Base-by-base conservation (phyloP, 2,888 invertebrate genomes). In the Cosmorhoe ocellata region DNA sequence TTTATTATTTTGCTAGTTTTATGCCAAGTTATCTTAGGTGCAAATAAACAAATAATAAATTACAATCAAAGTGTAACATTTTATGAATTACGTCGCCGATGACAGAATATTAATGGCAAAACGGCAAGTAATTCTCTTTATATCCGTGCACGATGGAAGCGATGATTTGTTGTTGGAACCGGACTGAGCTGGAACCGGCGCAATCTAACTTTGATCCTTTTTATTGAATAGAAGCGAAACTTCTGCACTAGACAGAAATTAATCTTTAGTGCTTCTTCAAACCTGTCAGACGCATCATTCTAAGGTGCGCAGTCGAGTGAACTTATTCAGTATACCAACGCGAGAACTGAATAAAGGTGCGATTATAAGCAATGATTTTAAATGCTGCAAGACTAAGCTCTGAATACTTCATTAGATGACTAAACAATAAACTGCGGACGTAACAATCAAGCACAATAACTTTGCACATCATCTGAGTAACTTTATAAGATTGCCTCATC, bases 331-430 rank as follows among this genome's bases (percentile, higher is more conserved):
- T n/a, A n/a, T n/a, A n/a, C 10, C 22, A 12, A 33, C 14, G 7
- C 12, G 7, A 24, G 5, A 24, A 7, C 13, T 18, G 1, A 31
- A 2, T 9, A 4, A 11, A 47, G 39, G 18, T 47, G 6, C 34
- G 9, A 7, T 47, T 40, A 34, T 13, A 34, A 30, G 9, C 13
- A 13, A 31, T n/a, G 13, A 10, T 1, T 18, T 18, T 22, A n/a
- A 33, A 60, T 50, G 59, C 43, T 69, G 68, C 66, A 68, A n/a
- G n/a, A 3, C 18, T 3, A 18, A 4, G 53, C 69, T 63, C 66
- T 84, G 81, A 86, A 87, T 86, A 82, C 84, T 86, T 87, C 84
- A 88, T 88, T 83, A 88, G 82, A 79, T 87, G 87, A 87, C 82
- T 82, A 61, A 71, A 76, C 84, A 70, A 81, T 80, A 78, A 78